Evolutionary conservation across 2,888 invertebrate genomes (phyloP).

Genomic region (Diarsia dahlii): DNA sequence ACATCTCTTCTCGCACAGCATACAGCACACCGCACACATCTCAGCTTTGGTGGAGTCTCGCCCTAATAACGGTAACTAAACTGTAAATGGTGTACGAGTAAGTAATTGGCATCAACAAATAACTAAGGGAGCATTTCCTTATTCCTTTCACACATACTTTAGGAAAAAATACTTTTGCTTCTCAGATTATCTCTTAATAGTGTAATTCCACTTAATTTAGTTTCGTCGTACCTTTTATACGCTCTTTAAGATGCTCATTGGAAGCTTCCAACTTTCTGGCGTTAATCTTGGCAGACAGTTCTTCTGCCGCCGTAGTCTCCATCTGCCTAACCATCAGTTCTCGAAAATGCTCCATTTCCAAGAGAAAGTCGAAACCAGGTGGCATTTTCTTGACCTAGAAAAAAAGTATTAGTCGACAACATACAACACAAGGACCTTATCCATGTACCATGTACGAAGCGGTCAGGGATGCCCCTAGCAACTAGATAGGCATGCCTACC

Average conservation of each 20-base stretch:
- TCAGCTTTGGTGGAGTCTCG: too few species aligned
- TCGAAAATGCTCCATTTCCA: conserved; percentile 81
- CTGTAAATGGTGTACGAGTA: too few species aligned
- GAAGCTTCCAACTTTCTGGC: conserved; percentile 84
- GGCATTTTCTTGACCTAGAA: conserved; percentile 6
- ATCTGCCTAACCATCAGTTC: conserved; percentile 83
- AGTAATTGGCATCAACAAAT: too few species aligned
- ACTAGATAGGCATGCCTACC: background rate
- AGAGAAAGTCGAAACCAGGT: conserved; percentile 76
- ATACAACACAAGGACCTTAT: background rate
- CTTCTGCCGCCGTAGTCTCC: conserved; percentile 86
- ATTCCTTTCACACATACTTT: too few species aligned
- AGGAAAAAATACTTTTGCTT: too few species aligned
- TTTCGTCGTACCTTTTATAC: conserved; percentile 79
- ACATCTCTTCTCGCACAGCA: too few species aligned
- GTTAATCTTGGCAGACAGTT: conserved; percentile 82
- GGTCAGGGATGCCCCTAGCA: background rate
- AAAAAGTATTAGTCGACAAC: background rate
- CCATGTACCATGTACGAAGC: background rate
- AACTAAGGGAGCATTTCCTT: too few species aligned
- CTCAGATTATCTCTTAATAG: too few species aligned
- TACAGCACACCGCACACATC: too few species aligned
- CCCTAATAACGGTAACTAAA: too few species aligned
- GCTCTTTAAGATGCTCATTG: conserved; percentile 80
- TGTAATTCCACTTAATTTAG: too few species aligned